These are phyloP conservation scores for Pseudomyrmex pallidus DNA, from an alignment of 1,140 invertebrate genomes.

Conservation along the genomic window DNA sequence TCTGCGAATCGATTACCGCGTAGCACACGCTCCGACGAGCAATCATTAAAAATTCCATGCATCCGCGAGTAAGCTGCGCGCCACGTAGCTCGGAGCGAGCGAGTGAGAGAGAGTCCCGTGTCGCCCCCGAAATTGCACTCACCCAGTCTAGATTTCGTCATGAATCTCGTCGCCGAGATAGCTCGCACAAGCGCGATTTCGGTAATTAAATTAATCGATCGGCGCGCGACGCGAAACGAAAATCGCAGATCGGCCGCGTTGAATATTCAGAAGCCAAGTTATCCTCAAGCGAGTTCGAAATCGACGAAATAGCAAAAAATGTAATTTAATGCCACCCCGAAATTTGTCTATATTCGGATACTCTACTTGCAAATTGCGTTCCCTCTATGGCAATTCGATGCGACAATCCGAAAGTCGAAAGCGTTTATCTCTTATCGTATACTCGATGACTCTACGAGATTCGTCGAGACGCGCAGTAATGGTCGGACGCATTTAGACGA, in stretches of 20 bases:
- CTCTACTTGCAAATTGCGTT: background rate
- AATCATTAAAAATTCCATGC: constrained; percentile 76
- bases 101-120: background rate
- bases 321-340: background rate
- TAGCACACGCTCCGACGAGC: constrained; percentile 39
- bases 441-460: background rate
- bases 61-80: constrained; percentile 71
- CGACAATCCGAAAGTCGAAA: constrained; percentile 13
- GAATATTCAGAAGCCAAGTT: constrained; percentile 22
- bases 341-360: background rate
- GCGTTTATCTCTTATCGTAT: background rate
- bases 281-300: background rate
- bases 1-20: constrained; percentile 64
- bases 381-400: too few species aligned
- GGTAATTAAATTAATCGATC: constrained; percentile 61
- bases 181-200: constrained; percentile 39
- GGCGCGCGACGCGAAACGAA: background rate
- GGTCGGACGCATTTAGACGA: constrained; percentile 36
- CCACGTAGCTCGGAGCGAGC: constrained; percentile 17
- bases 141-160: constrained; percentile 33
- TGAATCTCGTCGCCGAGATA: constrained; percentile 42
- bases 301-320: background rate
- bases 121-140: constrained; percentile 61
- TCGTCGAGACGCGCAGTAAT: constrained; percentile 8
- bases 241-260: background rate